These are phyloP conservation scores for Zaprionus davidi DNA, from an alignment of 1,140 invertebrate genomes.

Conservation along the genomic window DNA sequence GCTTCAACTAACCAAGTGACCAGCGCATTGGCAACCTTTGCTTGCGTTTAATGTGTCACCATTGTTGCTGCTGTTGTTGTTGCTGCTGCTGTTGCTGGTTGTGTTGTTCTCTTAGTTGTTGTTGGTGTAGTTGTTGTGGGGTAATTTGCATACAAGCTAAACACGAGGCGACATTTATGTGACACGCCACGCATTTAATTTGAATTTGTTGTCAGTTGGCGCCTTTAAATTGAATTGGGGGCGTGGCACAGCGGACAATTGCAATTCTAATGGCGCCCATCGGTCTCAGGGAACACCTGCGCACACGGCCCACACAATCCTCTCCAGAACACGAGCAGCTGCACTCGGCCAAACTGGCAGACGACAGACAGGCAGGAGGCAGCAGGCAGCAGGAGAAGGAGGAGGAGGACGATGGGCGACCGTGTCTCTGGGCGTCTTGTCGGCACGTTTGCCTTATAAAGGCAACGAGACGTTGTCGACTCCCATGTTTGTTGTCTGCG, in stretches of 20 bases:
- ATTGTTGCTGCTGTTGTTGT: slow-evolving; percentile 39
- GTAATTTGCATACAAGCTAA: slow-evolving; percentile 55
- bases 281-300: slow-evolving; percentile 76
- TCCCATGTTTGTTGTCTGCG: slow-evolving; percentile 39
- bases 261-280: slow-evolving; percentile 67
- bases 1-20: slow-evolving; percentile 14
- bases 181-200: slow-evolving; percentile 55
- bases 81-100: slow-evolving; percentile 27
- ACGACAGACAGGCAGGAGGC: slow-evolving; percentile 20
- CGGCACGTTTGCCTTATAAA: slow-evolving; percentile 71
- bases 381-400: background rate
- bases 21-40: slow-evolving; percentile 63
- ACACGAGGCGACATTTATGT: slow-evolving; percentile 51
- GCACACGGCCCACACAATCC: slow-evolving; percentile 55
- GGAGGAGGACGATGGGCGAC: background rate
- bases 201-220: slow-evolving; percentile 58
- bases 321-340: slow-evolving; percentile 45
- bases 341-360: slow-evolving; percentile 35
- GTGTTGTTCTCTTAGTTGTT: slow-evolving; percentile 27
- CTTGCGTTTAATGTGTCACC: slow-evolving; percentile 75
- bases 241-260: slow-evolving; percentile 55
- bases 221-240: slow-evolving; percentile 63
- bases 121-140: slow-evolving; percentile 26
- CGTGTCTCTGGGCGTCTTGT: slow-evolving; percentile 32
- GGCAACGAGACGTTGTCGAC: slow-evolving; percentile 42